phyloP scores from a whole-genome alignment of 2,113 vertebrate species.

The Sylvietta virens region DNA sequence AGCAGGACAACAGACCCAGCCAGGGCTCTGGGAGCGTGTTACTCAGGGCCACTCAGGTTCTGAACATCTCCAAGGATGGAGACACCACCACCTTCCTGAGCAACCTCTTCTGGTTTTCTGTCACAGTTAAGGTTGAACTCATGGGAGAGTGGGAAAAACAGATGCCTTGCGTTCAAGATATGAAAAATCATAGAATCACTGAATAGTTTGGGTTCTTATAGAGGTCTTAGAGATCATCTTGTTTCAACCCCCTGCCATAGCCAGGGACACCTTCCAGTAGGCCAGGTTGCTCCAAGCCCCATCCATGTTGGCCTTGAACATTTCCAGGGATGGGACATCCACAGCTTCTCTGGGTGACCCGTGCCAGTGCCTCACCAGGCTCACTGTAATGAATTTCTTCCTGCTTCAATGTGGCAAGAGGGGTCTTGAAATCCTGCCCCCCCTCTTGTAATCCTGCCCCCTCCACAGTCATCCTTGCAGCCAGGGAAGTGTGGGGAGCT shows the following conservation, averaged over 20 bases:
- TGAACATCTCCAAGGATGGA: neutral
- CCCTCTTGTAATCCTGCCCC: neutral
- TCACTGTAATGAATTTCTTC: neutral
- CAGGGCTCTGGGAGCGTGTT: fast-evolving
- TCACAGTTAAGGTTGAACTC: neutral
- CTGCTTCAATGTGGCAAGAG: neutral
- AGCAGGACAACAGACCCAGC: neutral
- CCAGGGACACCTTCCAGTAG: neutral
- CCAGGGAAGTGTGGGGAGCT: fast-evolving
- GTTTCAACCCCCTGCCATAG: neutral
- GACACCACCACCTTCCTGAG: neutral
- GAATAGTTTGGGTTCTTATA: neutral
- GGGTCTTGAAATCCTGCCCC: neutral
- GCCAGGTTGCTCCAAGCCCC: neutral
- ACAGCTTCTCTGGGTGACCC: neutral
- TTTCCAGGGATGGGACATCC: neutral
- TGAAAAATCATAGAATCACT: neutral
- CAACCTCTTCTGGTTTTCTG: neutral
- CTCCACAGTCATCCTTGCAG: neutral
- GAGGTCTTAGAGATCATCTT: neutral
- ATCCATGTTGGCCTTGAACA: neutral
- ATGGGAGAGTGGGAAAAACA: neutral
- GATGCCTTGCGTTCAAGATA: neutral
- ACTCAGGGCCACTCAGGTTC: neutral
- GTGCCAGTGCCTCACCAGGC: fast-evolving